A percentile compares a stretch with the other conserved stretches of the same genome.
phyloP scores from a whole-genome alignment of 2,797 vertebrate genomes.

The Tapera naevia region DNA sequence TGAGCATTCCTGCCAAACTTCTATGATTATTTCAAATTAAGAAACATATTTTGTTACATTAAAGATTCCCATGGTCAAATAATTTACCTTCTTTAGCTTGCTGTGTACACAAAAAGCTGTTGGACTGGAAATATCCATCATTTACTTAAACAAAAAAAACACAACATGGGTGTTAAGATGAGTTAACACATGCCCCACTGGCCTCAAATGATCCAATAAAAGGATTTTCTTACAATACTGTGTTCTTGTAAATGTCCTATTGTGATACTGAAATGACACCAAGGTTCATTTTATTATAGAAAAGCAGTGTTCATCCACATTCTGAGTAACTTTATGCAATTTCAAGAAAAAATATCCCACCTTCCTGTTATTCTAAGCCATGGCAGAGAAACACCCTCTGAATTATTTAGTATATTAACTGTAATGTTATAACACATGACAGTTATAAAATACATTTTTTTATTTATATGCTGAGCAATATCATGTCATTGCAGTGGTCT shows the following conservation, averaged over 20 bases:
- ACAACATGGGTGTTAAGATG: constrained; percentile 43
- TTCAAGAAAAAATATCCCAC: neutral
- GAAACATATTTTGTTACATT: constrained; percentile 50
- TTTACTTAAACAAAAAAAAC: constrained; percentile 55
- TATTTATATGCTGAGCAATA: neutral
- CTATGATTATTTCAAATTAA: constrained; percentile 24
- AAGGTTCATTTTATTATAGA: constrained; percentile 31
- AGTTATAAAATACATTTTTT: neutral
- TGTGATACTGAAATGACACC: constrained; percentile 34
- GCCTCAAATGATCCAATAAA: constrained; percentile 42
- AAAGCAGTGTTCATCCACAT: neutral
- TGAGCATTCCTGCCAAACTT: neutral
- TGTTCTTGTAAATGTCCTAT: neutral
- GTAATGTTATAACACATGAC: neutral
- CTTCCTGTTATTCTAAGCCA: neutral
- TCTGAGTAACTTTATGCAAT: neutral
- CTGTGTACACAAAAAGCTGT: constrained; percentile 29
- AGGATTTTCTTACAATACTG: constrained; percentile 16
- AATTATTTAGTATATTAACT: neutral
- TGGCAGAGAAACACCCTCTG: neutral
- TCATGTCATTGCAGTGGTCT: neutral
- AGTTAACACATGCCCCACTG: constrained; percentile 29
- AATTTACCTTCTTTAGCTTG: constrained; percentile 25
- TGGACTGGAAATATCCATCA: constrained; percentile 30
- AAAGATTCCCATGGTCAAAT: constrained; percentile 27